Evolutionary conservation across 2,113 vertebrate genomes (phyloP), one percentile per base, ranked within the genome.

Genomic region (Centropus unirufus): DNA sequence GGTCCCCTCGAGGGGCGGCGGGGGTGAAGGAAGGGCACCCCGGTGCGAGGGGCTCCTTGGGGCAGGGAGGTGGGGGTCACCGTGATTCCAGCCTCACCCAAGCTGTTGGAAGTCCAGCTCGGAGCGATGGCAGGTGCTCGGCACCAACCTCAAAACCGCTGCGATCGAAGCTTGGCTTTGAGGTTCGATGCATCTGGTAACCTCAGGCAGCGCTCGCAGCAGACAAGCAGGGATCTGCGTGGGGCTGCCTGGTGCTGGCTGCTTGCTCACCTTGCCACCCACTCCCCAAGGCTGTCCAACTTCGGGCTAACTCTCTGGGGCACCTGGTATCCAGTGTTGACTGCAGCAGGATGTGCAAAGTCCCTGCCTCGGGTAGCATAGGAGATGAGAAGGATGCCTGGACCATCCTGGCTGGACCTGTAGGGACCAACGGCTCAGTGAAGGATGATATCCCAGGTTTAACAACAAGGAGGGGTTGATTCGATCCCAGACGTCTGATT

Each of bases 151-250:
- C 89, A 90, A 90, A 92, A 80, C 87, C 89, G 2, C 87, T 9
- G 8, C 61, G 47, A 69, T 91, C 91, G 93, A 95, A 92, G 68
- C 91, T 90, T 6, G 91, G 80, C 59, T 95, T 93, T 95, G 96
- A 93, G 91, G 94, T 74, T 91, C 8, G 24, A n/a, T 87, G 76
- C 80, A 58, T 40, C 19, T 68, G 3, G 63, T 70, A 91, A 89
- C 96, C 94, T 92, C 91, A 75, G 89, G 83, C 66, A 75, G 75
- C 44, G 22, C 16, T 30, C 36, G 3, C 16, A 8, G 89, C 76
- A 73, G 86, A 9, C 1, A 4, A n/a, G 72, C 68, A 44, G 39
- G 51, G 80, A 4, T 8, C 1, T 22, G 18, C 1, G 5, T 1
- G 29, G 63, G 69, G 88, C 34, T 46, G 59, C 27, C 32, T 21